Base-by-base conservation (phyloP, 2,888 invertebrate species). In the Mimachlamys varia region DNA sequence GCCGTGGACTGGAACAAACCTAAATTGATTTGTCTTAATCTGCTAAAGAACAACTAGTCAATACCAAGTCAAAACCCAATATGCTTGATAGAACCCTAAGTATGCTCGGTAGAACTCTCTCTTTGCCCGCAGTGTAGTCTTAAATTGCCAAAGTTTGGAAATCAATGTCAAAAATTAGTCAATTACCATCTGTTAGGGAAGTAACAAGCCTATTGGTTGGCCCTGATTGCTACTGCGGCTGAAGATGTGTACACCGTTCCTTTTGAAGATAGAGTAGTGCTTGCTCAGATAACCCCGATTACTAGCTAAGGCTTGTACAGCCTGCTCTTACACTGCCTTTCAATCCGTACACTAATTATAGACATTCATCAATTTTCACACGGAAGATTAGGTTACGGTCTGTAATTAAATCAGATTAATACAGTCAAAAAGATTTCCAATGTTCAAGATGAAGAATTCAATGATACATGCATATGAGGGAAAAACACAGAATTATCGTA, bases 121-220 rank as follows among this genome's bases (percentile, higher is more conserved):
- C 19, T 33, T 76, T 76, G 33, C 76, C 76, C 76, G 76, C 76
- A 76, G 76, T 76, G 76, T 33, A 76, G 76, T 76, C 76, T 76
- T 76, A 76, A 76, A 76, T 27, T 76, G 33, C 76, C 17, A 17
- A 76, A 33, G 76, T 76, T 76, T 76, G 76, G 76, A 76, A 76
- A 76, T 76, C 76, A 76, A 76, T 76, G 76, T 76, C 76, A 76
- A 76, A 76, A 76, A 76, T 76, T 76, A 76, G 76, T 76, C 33
- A 33, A 76, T 76, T 76, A 76, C 33, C 76, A 76, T 76, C 76
- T 33, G 76, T 76, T 76, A 76, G 27, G 33, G 22, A n/a, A 62
- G 22, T 62, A n/a, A 76, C 33, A 76, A 33, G 76, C 76, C 76
- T 76, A 76, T 27, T 33, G 12, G 33, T 17, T 27, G 76, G 27